Conservation (phyloP, 2,888 invertebrate species). For the Onthophagus sagittarius region DNA sequence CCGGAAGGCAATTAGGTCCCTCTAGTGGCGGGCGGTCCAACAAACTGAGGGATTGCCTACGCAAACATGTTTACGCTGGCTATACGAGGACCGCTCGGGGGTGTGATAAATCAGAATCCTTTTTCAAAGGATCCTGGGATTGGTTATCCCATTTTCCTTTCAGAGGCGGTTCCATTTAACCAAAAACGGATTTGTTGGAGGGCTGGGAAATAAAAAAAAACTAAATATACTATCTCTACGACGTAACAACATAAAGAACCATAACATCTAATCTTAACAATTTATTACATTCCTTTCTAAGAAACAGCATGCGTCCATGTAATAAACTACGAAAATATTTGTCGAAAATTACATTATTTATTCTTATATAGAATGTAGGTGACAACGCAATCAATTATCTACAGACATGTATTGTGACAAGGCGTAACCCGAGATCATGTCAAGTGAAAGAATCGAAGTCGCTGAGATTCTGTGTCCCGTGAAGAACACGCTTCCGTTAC, state of each 20-base stretch:
- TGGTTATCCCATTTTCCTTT: not conserved
- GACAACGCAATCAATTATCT: not conserved
- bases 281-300: not conserved
- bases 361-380: not conserved
- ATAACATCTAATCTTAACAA: not conserved
- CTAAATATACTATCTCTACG: not conserved
- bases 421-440: not conserved
- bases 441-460: not conserved
- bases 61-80: conserved; percentile 9
- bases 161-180: not conserved
- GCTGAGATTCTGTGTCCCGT: not conserved
- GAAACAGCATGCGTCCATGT: not conserved
- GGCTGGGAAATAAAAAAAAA: not conserved
- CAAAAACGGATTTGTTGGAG: not conserved
- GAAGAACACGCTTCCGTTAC: not conserved
- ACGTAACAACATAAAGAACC: not conserved
- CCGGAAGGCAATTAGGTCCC: not conserved
- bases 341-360: not conserved
- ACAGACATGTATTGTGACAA: not conserved
- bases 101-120: conserved; percentile 8
- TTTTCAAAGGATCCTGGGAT: not conserved
- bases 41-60: not conserved
- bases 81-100: not conserved
- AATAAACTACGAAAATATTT: not conserved
- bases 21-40: not conserved